A percentile compares a stretch with the other conserved stretches of the same genome.
Evolutionary conservation across 2,888 invertebrate species (phyloP).

Genomic region (Helobdella robusta): DNA sequence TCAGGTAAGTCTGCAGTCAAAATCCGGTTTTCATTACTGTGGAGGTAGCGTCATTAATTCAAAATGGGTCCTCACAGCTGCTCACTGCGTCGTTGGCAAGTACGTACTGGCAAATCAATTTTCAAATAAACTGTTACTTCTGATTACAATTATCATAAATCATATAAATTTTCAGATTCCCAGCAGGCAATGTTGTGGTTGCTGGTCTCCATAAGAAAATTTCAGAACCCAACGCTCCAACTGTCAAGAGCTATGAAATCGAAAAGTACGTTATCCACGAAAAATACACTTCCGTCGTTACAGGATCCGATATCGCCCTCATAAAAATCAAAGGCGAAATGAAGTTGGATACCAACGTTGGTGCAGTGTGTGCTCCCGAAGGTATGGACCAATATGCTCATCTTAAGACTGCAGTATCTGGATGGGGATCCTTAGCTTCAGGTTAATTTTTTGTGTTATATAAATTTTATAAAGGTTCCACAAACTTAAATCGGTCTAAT

Average conservation of each 20-base stretch:
- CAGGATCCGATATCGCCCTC: background rate
- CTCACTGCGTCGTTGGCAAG: conserved; percentile 30
- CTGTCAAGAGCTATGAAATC: background rate
- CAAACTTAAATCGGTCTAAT: too few species aligned
- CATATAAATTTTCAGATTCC: background rate
- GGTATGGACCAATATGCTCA: background rate
- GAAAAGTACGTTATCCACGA: conserved; percentile 9
- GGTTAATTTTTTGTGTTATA: too few species aligned
- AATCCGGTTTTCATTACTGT: conserved; percentile 25
- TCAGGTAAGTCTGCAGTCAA: background rate
- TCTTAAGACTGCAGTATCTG: conserved; percentile 12
- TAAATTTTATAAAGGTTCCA: too few species aligned
- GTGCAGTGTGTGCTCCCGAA: conserved; percentile 14
- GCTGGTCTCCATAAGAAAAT: background rate
- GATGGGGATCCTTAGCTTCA: conserved; percentile 11
- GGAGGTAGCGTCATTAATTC: conserved; percentile 29
- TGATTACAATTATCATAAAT: too few species aligned
- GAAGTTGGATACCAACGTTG: conserved; percentile 6
- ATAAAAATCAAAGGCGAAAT: background rate
- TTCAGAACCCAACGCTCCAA: background rate
- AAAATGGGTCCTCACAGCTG: conserved; percentile 30
- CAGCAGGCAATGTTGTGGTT: background rate
- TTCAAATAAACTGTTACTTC: too few species aligned
- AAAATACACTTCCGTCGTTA: background rate
- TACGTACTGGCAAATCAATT: background rate